Percentiles rank a stretch among this genome's conserved stretches.
Conservation (phyloP, 1,140 invertebrate species). For the Pogonomyrmex californicus region DNA sequence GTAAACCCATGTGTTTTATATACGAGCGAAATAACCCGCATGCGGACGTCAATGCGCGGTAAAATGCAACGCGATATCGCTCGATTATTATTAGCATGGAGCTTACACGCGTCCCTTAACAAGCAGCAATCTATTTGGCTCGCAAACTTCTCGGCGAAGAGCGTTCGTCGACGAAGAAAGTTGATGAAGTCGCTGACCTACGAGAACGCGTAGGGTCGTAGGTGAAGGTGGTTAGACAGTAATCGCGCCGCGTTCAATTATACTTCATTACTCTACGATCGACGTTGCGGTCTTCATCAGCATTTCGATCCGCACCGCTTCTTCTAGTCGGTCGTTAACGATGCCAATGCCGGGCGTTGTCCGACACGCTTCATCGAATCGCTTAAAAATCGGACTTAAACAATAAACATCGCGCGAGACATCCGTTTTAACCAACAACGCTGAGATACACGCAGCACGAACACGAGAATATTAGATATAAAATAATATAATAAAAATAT, state of each 20-base stretch:
- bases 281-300: slow-evolving; percentile 67
- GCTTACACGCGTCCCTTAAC: slow-evolving; percentile 49
- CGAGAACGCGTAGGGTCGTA: slow-evolving; percentile 53
- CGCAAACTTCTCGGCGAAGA: slow-evolving; percentile 43
- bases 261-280: slow-evolving; percentile 70
- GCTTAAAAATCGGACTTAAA: neutral
- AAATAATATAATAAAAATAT: slow-evolving; percentile 1
- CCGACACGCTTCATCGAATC: neutral
- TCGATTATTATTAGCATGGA: slow-evolving; percentile 66
- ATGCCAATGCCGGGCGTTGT: slow-evolving; percentile 29
- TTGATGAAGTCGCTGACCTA: slow-evolving; percentile 65
- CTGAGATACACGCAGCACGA: neutral
- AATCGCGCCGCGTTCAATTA: slow-evolving; percentile 71
- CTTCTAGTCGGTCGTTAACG: slow-evolving; percentile 66
- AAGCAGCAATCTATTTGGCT: slow-evolving; percentile 67
- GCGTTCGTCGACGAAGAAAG: slow-evolving; percentile 14
- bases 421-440: neutral
- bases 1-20: slow-evolving; percentile 10
- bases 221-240: slow-evolving; percentile 70
- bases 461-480: neutral
- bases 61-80: slow-evolving; percentile 20
- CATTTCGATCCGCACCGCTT: slow-evolving; percentile 55
- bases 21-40: slow-evolving; percentile 6
- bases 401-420: neutral
- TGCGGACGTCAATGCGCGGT: neutral